These are phyloP conservation scores for Nomada ferruginata DNA, from an alignment of 2,888 invertebrate genomes.

Conservation along the genomic window DNA sequence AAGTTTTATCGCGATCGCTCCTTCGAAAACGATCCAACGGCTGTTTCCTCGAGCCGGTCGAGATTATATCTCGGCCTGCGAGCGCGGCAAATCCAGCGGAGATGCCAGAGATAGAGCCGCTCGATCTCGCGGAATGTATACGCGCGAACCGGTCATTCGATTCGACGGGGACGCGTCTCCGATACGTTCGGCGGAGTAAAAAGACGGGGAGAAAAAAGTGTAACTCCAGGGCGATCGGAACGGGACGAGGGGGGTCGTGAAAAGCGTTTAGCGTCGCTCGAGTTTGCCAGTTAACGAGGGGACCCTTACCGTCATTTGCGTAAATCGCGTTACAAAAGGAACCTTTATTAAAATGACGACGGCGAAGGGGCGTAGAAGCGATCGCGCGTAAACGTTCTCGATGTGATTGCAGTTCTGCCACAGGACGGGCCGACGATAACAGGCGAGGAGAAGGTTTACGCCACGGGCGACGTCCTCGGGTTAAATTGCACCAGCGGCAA, in stretches of 20 bases:
- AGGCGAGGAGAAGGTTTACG: constrained; percentile 85
- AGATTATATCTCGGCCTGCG: constrained; percentile 39
- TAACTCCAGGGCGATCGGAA: constrained; percentile 1
- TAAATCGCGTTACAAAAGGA: constrained; percentile 46
- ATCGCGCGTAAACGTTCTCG: constrained; percentile 35
- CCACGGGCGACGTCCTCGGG: constrained; percentile 85
- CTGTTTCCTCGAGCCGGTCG: constrained; percentile 17
- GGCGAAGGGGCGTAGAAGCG: neutral
- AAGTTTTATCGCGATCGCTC: constrained; percentile 57
- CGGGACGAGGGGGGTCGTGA: constrained; percentile 23
- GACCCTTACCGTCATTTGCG: constrained; percentile 29
- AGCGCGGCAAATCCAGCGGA: constrained; percentile 12
- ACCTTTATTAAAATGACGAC: constrained; percentile 5
- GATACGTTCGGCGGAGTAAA: neutral
- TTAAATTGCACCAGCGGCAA: constrained; percentile 85
- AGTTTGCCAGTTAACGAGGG: constrained; percentile 63
- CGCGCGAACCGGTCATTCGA: neutral
- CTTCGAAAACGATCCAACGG: constrained; percentile 42
- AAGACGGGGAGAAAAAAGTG: neutral
- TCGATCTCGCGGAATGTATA: constrained; percentile 13
- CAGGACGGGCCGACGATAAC: constrained; percentile 85
- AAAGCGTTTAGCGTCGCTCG: constrained; percentile 54
- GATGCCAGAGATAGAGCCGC: neutral
- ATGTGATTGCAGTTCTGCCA: constrained; percentile 82
- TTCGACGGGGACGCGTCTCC: neutral